Evolutionary conservation across 2,113 vertebrate genomes (phyloP), one percentile per base, ranked within the genome.

Genomic region (Chaenocephalus aceratus): DNA sequence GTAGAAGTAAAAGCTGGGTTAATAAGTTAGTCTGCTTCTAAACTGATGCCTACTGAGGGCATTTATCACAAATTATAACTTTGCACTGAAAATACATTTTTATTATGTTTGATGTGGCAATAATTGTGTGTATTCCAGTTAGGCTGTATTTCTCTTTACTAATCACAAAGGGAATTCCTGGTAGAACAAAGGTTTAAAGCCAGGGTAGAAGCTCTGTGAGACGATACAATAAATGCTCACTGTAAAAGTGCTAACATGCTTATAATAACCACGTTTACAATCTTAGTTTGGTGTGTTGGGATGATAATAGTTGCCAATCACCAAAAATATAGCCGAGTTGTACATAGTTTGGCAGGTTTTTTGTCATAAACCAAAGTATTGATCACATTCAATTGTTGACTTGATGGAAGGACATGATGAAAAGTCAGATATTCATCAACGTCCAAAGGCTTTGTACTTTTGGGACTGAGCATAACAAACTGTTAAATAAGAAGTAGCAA

Each of bases 1-100:
- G 72, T 9, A 23, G 36, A 61, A 58, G 21, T 14, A 51, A 65
- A 41, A n/a, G 16, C 23, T 11, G 52, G 10, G 65, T 49, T 21
- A 74, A 72, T 7, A 16, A 44, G 67, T n/a, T 34, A 26, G 14
- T 70, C 15, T 49, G 45, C 11, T 41, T 7, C 44, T 34, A 5
- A 75, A n/a, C 51, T 52, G 66, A 9, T 63, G 59, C 56, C 59
- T 60, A 63, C 57, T 30, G 10, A 53, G 58, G 10, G 44, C 52
- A 26, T 79, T 72, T 56, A 36, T 36, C 54, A 72, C 52, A 53
- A 76, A 83, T 75, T 58, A 52, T 15, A 45, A 57, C 52, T 75
- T 67, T 53, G 51, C 23, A 63, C 51, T 0, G 62, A 7, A 41
- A 30, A 1, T 30, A 5, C 15, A 36, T 49, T 64, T 56, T 48